phyloP scores from a whole-genome alignment of 2,888 invertebrate species.

The Choreutis nemorana region DNA sequence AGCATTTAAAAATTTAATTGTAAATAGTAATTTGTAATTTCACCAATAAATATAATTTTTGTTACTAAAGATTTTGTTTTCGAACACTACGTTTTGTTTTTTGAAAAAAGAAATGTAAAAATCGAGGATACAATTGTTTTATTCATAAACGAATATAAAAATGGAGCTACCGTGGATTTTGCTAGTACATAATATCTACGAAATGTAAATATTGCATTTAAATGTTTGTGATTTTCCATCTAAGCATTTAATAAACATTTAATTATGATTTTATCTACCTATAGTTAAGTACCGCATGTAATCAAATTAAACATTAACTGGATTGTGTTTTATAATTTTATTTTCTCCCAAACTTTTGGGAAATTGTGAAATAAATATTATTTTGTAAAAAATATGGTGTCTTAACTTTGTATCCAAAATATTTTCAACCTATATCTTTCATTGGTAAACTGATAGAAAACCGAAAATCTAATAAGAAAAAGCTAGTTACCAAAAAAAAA shows the following conservation, averaged over 20 bases:
- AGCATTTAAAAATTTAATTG: slow-evolving; percentile 23
- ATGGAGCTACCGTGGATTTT: slow-evolving; percentile 22
- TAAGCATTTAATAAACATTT: slow-evolving; percentile 18
- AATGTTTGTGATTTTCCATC: slow-evolving; percentile 45
- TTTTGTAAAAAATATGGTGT: slow-evolving; percentile 14
- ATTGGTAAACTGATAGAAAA: slow-evolving; percentile 1
- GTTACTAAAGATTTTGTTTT: slow-evolving; percentile 7
- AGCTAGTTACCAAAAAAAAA: too few relatives aligned
- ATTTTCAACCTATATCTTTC: too few relatives aligned
- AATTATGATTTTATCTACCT: slow-evolving; percentile 13
- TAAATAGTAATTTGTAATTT: slow-evolving; percentile 20
- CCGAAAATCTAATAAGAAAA: too few relatives aligned
- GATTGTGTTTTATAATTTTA: slow-evolving; percentile 46
- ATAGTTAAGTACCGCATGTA: slow-evolving; percentile 41
- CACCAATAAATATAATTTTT: slow-evolving; percentile 7
- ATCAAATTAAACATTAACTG: slow-evolving; percentile 38
- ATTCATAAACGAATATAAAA: slow-evolving; percentile 21
- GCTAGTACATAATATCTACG: slow-evolving; percentile 17
- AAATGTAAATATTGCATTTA: slow-evolving; percentile 62
- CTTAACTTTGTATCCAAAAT: too few relatives aligned
- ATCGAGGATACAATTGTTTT: slow-evolving; percentile 22
- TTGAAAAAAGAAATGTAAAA: slow-evolving; percentile 25
- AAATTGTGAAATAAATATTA: slow-evolving; percentile 17
- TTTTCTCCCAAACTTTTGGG: slow-evolving; percentile 27
- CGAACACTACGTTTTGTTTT: slow-evolving; percentile 29